Conservation (phyloP, 2,888 invertebrate genomes). For the Chironomus riparius region DNA sequence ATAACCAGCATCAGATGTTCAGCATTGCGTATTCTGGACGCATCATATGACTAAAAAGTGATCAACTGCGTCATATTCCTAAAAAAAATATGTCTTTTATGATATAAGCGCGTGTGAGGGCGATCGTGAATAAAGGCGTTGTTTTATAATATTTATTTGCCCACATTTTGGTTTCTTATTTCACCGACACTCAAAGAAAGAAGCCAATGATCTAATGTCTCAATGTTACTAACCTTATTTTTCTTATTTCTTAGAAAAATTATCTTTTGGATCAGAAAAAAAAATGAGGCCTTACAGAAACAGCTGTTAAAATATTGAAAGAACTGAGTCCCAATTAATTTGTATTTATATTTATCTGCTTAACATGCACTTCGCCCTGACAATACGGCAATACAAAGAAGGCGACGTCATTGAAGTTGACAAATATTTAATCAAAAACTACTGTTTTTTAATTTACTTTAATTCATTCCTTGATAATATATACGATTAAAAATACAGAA, state of each 20-base stretch:
- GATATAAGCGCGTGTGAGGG: too few species aligned
- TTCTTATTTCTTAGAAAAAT: neutral
- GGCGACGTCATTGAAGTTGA: conserved; percentile 7
- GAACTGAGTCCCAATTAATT: neutral
- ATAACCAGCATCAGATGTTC: neutral
- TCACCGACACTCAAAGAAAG: neutral
- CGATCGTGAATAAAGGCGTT: neutral
- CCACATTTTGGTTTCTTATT: conserved; percentile 8
- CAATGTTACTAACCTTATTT: neutral
- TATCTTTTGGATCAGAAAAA: too few species aligned
- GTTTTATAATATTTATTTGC: neutral
- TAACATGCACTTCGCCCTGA: neutral
- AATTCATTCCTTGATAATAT: neutral
- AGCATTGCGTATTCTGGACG: neutral
- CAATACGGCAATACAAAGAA: neutral
- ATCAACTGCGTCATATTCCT: too few species aligned
- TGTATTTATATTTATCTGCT: neutral
- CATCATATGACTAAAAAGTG: too few species aligned
- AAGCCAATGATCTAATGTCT: neutral
- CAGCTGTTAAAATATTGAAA: conserved; percentile 18
- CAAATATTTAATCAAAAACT: conserved; percentile 5
- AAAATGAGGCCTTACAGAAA: neutral
- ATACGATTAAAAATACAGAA: neutral
- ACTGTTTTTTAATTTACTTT: neutral
- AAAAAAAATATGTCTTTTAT: neutral